A percentile compares a stretch with the other conserved stretches of the same genome.
Evolutionary conservation across 2,113 vertebrate genomes (phyloP).

Genomic region (Uropsilus gracilis): DNA sequence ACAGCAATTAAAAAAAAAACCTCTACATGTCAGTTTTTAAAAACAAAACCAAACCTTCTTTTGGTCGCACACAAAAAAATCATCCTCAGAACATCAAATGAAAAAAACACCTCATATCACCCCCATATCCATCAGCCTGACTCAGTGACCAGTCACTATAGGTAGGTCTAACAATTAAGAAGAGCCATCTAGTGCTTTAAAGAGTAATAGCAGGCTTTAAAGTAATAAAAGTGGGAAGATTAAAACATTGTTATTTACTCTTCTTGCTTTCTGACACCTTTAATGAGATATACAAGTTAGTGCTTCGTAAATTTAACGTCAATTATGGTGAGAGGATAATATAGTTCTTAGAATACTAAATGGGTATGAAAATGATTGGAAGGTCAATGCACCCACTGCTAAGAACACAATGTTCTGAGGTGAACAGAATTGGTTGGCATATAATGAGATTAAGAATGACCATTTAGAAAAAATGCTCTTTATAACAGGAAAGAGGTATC

Average conservation of each 20-base stretch:
- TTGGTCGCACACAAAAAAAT: constrained; percentile 11
- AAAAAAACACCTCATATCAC: background rate
- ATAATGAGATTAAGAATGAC: background rate
- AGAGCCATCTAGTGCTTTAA: background rate
- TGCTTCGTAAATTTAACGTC: background rate
- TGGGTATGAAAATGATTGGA: background rate
- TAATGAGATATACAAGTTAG: background rate
- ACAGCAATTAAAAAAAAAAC: constrained; percentile 26
- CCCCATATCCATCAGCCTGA: background rate
- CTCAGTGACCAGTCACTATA: background rate
- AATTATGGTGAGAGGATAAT: background rate
- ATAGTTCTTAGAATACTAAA: background rate
- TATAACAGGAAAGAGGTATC: background rate
- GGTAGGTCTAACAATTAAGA: background rate
- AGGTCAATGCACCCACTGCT: too few relatives aligned
- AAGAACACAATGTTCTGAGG: too few relatives aligned
- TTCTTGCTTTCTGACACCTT: constrained; percentile 11
- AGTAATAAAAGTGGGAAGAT: background rate
- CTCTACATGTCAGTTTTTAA: background rate
- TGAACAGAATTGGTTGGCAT: background rate
- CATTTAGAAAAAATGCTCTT: background rate
- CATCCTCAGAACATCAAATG: background rate
- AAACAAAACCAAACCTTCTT: constrained; percentile 4
- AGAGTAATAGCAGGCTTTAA: background rate
- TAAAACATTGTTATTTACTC: background rate